Percentiles rank a stretch among this genome's conserved stretches.
phyloP scores from a whole-genome alignment of 2,797 vertebrate genomes.

The Choloepus didactylus region DNA sequence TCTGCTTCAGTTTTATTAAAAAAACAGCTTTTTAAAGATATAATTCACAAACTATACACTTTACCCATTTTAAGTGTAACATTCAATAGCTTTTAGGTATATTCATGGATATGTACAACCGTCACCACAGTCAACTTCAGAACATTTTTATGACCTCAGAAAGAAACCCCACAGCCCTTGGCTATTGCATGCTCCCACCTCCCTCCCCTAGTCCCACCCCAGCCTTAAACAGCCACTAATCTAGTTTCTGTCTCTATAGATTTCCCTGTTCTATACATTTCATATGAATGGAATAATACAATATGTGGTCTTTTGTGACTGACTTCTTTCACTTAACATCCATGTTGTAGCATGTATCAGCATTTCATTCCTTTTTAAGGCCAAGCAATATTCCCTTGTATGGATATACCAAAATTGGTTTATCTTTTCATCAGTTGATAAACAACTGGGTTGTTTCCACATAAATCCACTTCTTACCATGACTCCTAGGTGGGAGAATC shows the following conservation, averaged over 20 bases:
- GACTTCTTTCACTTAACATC: neutral
- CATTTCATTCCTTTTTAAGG: neutral
- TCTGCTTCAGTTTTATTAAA: neutral
- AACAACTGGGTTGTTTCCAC: neutral
- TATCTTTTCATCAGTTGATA: neutral
- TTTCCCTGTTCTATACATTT: neutral
- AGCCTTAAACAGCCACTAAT: neutral
- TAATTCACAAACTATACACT: neutral
- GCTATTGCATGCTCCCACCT: no score
- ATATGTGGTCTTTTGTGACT: neutral
- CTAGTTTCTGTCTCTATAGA: neutral
- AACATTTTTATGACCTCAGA: neutral
- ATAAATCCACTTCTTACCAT: constrained; percentile 49
- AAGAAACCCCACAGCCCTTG: neutral
- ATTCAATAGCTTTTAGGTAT: neutral
- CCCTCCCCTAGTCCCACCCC: no score
- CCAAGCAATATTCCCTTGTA: neutral
- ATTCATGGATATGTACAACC: neutral
- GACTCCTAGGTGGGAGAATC: neutral
- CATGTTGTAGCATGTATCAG: no score
- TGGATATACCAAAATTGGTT: neutral
- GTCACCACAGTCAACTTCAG: neutral
- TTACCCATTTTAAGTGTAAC: neutral
- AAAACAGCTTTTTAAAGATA: neutral
- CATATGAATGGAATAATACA: neutral